Base-by-base conservation (phyloP, 2,113 vertebrate species). In the Caloenas nicobarica region DNA sequence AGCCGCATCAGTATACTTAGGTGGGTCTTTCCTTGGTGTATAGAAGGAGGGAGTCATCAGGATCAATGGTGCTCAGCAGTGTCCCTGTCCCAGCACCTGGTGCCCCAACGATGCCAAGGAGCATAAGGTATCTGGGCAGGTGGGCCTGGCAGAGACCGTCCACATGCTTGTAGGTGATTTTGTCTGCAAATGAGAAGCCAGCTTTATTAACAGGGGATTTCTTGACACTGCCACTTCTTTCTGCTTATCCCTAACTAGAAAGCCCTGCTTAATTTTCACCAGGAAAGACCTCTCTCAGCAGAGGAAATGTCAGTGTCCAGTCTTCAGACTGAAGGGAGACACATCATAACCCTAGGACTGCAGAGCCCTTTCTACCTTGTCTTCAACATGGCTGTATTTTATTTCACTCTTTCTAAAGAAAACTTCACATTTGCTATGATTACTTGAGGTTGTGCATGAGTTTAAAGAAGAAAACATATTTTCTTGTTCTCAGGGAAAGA, bases 61-160 rank as follows among this genome's bases (percentile, higher is more conserved):
- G 19, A 51, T 7, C 0, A 2, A 54, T 10, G 21, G 38, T 40
- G 36, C 53, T 36, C n/a, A 84, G 48, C 56, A n/a, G 38, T 81
- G 51, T 9, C 26, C 40, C 8, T 71, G 19, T 23, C 33, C 21
- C 51, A 81, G 29, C 23, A 60, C 9, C 8, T 28, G 42, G 19
- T 29, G 33, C 23, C 33, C 70, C 69, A 36, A 60, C 64, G 36
- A n/a, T 71, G 22, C 24, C 64, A 78, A 34, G 26, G 28, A 44
- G 38, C 34, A 31, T 18, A 72, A 70, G 6, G 12, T 15, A 9
- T 21, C 29, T 0, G 2, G 51, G 51, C 34, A 66, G 31, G 3
- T 64, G 40, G 21, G 29, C 7, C 31, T 88, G 44, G 13, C 36
- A 78, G n/a, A 81, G 86, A 23, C 5, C 0, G 0, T 51, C 21